A percentile compares a stretch with the other conserved stretches of the same genome.
phyloP scores from a whole-genome alignment of 1,140 invertebrate genomes.

The Caenorhabditis remanei region DNA sequence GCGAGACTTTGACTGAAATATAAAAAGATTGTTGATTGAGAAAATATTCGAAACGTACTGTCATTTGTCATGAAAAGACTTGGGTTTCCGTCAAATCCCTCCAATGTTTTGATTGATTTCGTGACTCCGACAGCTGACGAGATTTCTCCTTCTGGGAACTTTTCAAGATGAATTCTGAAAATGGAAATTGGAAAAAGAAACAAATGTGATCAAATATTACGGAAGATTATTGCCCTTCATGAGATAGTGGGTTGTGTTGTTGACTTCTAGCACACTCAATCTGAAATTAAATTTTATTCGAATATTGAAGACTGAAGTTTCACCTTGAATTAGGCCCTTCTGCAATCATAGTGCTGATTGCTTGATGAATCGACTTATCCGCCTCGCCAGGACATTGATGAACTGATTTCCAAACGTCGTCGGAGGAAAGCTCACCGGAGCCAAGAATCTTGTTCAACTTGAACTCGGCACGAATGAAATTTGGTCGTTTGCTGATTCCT shows the following conservation, averaged over 20 bases:
- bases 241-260: neutral
- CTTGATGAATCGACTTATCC: neutral
- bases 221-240: too few species aligned
- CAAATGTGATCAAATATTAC: too few species aligned
- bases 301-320: neutral
- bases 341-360: neutral
- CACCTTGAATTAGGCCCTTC: neutral
- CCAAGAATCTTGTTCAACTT: too few species aligned
- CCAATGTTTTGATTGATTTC: neutral
- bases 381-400: neutral
- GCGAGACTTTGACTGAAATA: neutral
- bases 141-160: neutral
- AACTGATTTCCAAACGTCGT: neutral
- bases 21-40: neutral
- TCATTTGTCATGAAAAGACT: neutral
- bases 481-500: neutral
- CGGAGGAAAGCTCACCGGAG: neutral
- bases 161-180: too few species aligned
- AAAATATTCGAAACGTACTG: neutral
- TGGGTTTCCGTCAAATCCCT: neutral
- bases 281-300: neutral
- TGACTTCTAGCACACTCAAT: neutral
- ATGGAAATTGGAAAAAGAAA: too few species aligned
- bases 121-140: neutral
- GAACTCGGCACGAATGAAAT: too few species aligned